phyloP scores from a whole-genome alignment of 2,113 vertebrate species.

The Ramphastos sulfuratus region DNA sequence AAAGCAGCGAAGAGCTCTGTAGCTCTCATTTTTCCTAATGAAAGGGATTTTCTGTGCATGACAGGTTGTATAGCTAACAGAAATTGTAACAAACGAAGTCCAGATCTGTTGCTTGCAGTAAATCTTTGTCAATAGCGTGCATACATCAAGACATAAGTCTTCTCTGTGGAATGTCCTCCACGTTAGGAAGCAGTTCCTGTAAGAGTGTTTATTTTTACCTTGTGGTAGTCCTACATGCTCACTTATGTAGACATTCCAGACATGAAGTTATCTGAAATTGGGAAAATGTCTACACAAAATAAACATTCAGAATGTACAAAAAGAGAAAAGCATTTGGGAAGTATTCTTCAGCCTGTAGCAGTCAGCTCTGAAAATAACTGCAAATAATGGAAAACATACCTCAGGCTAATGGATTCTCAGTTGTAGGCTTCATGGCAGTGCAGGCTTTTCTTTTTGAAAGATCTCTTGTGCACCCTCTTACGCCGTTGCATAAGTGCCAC shows the following conservation, averaged over 20 bases:
- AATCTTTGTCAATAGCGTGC: not conserved
- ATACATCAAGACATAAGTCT: not conserved
- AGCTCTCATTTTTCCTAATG: not conserved
- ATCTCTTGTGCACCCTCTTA: not conserved
- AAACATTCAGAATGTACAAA: not conserved
- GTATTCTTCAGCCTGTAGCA: not conserved
- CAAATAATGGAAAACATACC: not conserved
- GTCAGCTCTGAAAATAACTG: conserved; percentile 6
- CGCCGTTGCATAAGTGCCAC: accelerated
- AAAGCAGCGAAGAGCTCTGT: not conserved
- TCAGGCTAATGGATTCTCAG: not conserved
- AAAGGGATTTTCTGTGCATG: conserved; percentile 17
- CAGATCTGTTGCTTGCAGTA: not conserved
- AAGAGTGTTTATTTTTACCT: not conserved
- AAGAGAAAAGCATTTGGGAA: not conserved
- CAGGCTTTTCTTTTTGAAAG: not conserved
- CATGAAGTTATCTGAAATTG: conserved; percentile 20
- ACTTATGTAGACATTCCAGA: conserved; percentile 13
- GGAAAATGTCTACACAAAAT: not conserved
- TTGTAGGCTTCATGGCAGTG: not conserved
- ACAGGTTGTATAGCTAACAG: not conserved
- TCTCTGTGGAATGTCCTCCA: not conserved
- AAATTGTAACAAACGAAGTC: not conserved
- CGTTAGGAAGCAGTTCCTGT: not conserved
- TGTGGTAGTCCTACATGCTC: not conserved